phyloP scores from a whole-genome alignment of 2,888 invertebrate genomes.

The Scelioninae gen. 1 region DNA sequence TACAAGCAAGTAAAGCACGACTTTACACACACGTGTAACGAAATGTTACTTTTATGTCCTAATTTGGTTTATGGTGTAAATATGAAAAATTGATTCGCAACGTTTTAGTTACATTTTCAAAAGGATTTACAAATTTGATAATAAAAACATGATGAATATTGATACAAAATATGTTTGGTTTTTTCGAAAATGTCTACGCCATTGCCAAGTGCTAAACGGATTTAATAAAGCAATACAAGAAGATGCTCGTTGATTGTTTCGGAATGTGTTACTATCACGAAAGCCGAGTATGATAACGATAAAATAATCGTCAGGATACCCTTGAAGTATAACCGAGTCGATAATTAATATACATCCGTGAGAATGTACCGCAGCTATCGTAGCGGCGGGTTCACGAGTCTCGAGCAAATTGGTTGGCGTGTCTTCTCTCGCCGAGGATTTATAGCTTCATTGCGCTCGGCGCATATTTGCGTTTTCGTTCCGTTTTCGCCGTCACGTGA shows the following conservation, averaged over 20 bases:
- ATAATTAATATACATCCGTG: slow-evolving; percentile 72
- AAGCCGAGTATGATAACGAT: slow-evolving; percentile 65
- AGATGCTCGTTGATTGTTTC: slow-evolving; percentile 39
- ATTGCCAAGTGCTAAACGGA: background rate
- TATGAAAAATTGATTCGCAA: too few relatives aligned
- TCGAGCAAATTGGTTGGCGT: slow-evolving; percentile 81
- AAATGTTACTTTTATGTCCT: too few relatives aligned
- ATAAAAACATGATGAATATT: too few relatives aligned
- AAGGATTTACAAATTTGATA: too few relatives aligned
- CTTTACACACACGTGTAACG: too few relatives aligned
- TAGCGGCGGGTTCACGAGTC: slow-evolving; percentile 72
- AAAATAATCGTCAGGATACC: slow-evolving; percentile 60
- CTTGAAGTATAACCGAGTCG: slow-evolving; percentile 62
- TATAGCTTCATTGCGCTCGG: slow-evolving; percentile 82
- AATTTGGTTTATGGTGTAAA: too few relatives aligned
- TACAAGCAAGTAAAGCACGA: too few relatives aligned
- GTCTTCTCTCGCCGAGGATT: slow-evolving; percentile 79
- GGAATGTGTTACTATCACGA: slow-evolving; percentile 65
- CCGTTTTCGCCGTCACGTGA: slow-evolving; percentile 53
- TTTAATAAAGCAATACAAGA: slow-evolving; percentile 38
- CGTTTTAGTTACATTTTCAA: too few relatives aligned
- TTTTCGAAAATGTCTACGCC: background rate
- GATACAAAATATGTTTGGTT: too few relatives aligned
- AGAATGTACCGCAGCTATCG: slow-evolving; percentile 66
- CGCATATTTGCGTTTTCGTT: slow-evolving; percentile 71